phyloP scores from a whole-genome alignment of 2,113 vertebrate species.

The Monopterus albus region DNA sequence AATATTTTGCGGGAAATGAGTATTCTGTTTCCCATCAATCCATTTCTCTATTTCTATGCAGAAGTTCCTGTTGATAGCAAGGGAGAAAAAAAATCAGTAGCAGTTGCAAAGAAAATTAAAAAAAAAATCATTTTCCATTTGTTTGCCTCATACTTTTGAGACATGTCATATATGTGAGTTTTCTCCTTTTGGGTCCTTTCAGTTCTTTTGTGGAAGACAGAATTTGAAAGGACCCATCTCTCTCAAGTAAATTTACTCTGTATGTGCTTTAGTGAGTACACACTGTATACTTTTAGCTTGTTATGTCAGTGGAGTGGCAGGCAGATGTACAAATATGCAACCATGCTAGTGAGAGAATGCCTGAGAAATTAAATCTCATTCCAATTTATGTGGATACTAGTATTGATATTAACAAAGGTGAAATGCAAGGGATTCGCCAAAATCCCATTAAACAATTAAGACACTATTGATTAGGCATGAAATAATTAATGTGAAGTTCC shows the following conservation, averaged over 20 bases:
- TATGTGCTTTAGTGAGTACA: constrained; percentile 57
- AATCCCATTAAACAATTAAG: constrained; percentile 19
- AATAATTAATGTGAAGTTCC: constrained; percentile 20
- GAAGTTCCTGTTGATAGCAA: constrained; percentile 48
- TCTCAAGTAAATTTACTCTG: constrained; percentile 37
- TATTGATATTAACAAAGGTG: background rate
- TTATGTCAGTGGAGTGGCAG: constrained; percentile 40
- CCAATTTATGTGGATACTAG: background rate
- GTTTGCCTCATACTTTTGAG: constrained; percentile 61
- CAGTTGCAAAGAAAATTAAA: constrained; percentile 57
- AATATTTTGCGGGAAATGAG: constrained; percentile 62
- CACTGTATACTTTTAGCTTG: constrained; percentile 45
- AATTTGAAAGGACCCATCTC: constrained; percentile 52
- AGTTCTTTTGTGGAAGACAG: constrained; percentile 48
- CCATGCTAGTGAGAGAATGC: constrained; percentile 2
- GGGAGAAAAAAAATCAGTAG: constrained; percentile 51
- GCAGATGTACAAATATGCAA: constrained; percentile 15
- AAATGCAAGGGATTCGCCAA: constrained; percentile 3
- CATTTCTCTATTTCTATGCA: constrained; percentile 54
- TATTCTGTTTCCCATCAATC: constrained; percentile 60
- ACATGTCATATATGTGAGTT: constrained; percentile 42
- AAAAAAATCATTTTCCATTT: constrained; percentile 67
- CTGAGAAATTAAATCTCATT: constrained; percentile 13
- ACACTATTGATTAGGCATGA: constrained; percentile 7
- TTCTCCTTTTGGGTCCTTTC: constrained; percentile 54